Base-by-base conservation (phyloP, 2,797 vertebrate species). In the Acipenser transmontanus region DNA sequence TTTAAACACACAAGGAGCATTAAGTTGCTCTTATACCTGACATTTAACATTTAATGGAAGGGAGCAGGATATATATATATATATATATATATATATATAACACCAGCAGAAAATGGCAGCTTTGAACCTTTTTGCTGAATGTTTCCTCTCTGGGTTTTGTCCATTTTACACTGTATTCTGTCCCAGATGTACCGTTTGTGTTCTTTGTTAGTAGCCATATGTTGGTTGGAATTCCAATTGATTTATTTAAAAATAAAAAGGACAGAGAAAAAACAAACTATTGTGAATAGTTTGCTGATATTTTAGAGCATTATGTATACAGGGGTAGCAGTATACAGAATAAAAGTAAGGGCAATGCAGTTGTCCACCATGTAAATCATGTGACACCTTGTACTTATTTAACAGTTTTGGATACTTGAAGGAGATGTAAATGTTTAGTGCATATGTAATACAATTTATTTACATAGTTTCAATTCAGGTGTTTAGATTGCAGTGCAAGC, bases 371-470 rank as follows among this genome's bases (percentile, higher is more conserved):
- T 96, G 92, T 97, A 97, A 95, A 96, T 96, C 91, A 84, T 85
- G 87, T 87, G 84, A 93, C 88, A 93, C 89, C 91, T 93, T 98
- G 94, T 97, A 89, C 87, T 91, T 91, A 98, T 98, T 98, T 98
- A 97, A 98, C 93, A 95, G 91, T 95, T 98, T 97, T 94, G 92
- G 91, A 93, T 93, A 95, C 94, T 97, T 91, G 89, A 91, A 90
- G 85, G 86, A 90, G 88, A 91, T 76, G 74, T 73, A 50, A 9
- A 6, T 54, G 8, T 54, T 54, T 54, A 34, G 34, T 34, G 34
- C 34, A 34, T 34, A 34, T 34, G 34, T 34, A 34, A 34, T 34
- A 34, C 34, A 34, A 34, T 34, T 4, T 34, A 34, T 34, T 34
- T 34, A 34, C 34, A 34, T 34, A 34, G 34, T 34, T 34, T 34